Base-by-base conservation (phyloP, 2,888 invertebrate genomes). In the Trissoscelio sp. region DNA sequence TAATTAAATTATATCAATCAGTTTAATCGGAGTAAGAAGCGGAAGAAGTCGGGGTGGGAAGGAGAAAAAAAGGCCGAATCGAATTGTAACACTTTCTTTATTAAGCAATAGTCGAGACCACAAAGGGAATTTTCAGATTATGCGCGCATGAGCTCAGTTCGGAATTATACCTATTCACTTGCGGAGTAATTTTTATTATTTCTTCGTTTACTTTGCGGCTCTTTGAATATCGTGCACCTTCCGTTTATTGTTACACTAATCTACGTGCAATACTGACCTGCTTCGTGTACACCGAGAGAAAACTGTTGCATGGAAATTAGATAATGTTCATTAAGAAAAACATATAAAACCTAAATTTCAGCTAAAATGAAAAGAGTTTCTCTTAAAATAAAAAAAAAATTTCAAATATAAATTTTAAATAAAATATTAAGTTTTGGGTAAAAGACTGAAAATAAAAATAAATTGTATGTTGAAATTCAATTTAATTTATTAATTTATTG, bases 151-250 rank as follows among this genome's bases (percentile, higher is more conserved):
- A 31, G 20, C 20, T 60, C 60, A 18, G 37, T 39, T 60, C 51
- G 42, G 51, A 72, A 62, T 72, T 37, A 42, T 39, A 62, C 6
- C 60, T 60, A 60, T 48, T 72, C 58, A 37, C 39, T 55, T 58
- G 51, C 58, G 37, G 53, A 39, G 31, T 37, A 53, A 72, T 31
- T 46, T 60, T 42, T 22, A 44, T 48, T 66, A 62, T 78, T 78
- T 58, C 64, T 70, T 70, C 44, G 48, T 70, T 55, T 55, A 55
- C 77, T 62, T 77, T 53, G 58, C 69, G 53, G 44, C 62, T 70
- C 62, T 78, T 66, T 46, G 55, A 57, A 55, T 69, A 44, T 69
- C 69, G 69, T 46, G 48, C 57, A 55, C 69, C 69, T 69, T 69
- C 53, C 57, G 55, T 57, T 53, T 69, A 69, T 69, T 69, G 42